Evolutionary conservation across 2,888 invertebrate species (phyloP), one percentile per base, ranked within the genome.

Genomic region (Caenorhabditis auriculariae): DNA sequence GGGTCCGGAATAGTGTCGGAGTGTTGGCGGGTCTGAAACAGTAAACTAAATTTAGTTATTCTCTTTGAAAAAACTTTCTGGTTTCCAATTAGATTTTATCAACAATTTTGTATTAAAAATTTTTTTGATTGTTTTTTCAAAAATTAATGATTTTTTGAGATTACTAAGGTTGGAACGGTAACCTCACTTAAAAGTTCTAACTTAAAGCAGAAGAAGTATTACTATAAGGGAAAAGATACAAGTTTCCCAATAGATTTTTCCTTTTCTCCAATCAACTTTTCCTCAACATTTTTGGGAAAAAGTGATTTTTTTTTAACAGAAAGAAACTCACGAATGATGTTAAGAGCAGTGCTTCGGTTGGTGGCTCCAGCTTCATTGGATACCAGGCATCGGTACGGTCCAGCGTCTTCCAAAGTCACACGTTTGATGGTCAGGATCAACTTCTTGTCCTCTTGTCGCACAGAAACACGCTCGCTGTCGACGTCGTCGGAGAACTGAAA

Each of bases 351-450:
- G 17, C 54, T 55, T 50, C 60, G 61, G 38, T 54, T 68, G 15
- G 55, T 65, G 4, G 47, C 50, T 43, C 76, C 75, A 26, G 74
- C 74, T 23, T 73, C 71, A 45, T 76, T 76, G 29, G 63, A 61
- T 4, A 72, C 76, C 7, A 58, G 38, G 42, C 76, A 76, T 23
- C 53, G 52, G 52, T 76, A 76, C 9, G 61, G 63, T 9, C 69
- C 74, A 23, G 73, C 70, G 46, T 76, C 76, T 41, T 69, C 68
- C 19, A 68, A 24, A 1, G 61, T 43, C n/a, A 75, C 47, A 28
- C 62, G 28, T 19, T 61, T 53, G 38, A 77, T 60, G 1, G 56
- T 54, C 24, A 77, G 57, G 21, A 67, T 70, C 6, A 74, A 39
- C 23, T 61, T 59, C 7, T 65, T 67, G 2, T 62, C 63, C 19